Base-by-base conservation (phyloP, 2,888 invertebrate genomes). In the Euproctis similis region DNA sequence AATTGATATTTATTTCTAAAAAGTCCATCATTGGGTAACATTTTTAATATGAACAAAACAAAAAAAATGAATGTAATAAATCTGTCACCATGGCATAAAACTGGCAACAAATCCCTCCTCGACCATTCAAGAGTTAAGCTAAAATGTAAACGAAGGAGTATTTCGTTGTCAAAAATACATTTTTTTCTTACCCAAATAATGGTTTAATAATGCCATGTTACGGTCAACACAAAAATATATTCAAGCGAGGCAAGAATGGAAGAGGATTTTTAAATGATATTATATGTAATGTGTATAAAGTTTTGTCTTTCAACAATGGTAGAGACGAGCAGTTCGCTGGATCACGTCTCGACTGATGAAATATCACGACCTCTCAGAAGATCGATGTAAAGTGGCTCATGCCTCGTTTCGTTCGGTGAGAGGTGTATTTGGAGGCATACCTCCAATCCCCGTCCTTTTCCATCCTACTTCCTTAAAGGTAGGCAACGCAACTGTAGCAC, bases 141-240 rank as follows among this genome's bases (percentile, higher is more conserved):
- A 12, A 50, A 50, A 44, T 46, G 46, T 30, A 52, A 50, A 53
- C 52, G 47, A 43, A 37, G 26, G 24, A 31, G 33, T 30, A 34
- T 43, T 40, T 36, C 34, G 37, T 50, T 53, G 51, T 61, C 61
- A 60, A 66, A 67, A 64, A 62, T 59, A 67, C 57, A 69, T 70
- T 69, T 64, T 59, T 65, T 21, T 11, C 58, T 56, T 57, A 28
- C 31, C 42, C 44, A 53, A 57, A 60, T 69, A 70, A 72, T 72
- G 70, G 62, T 72, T 72, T 70, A 71, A 70, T 72, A 72, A 72
- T 71, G 52, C 47, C 46, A 51, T 53, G 53, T 52, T 56, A 55
- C 55, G 65, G 65, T 59, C 62, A 49, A 47, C 43, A 55, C 45
- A 52, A 59, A 57, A 59, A 67, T 59, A 46, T 46, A 37, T 26